phyloP scores from a whole-genome alignment of 2,888 invertebrate species.

The Lasius fuliginosus region DNA sequence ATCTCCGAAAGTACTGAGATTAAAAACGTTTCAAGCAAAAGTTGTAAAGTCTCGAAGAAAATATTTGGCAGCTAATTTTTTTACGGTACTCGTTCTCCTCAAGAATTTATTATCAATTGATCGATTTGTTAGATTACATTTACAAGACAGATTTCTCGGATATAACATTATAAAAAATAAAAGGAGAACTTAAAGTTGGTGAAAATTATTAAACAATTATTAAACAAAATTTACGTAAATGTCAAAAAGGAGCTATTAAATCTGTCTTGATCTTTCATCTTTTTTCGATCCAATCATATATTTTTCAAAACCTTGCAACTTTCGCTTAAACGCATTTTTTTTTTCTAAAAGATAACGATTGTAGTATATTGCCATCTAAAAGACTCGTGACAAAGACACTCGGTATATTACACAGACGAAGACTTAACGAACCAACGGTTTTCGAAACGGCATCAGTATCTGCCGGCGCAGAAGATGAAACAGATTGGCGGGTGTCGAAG shows the following conservation, averaged over 20 bases:
- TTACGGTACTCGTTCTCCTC: neutral
- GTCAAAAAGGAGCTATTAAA: neutral
- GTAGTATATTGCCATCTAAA: neutral
- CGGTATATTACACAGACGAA: neutral
- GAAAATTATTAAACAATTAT: neutral
- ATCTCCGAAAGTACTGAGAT: neutral
- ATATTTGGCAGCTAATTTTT: neutral
- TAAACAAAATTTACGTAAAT: neutral
- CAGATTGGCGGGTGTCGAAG: constrained; percentile 92
- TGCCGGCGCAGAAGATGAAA: constrained; percentile 93
- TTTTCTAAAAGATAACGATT: neutral
- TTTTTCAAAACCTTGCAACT: neutral
- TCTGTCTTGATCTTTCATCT: neutral
- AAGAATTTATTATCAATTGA: neutral
- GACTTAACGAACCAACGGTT: constrained; percentile 89
- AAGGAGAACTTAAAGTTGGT: neutral
- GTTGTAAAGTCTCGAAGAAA: neutral
- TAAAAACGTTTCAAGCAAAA: neutral
- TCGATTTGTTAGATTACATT: neutral
- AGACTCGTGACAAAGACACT: neutral
- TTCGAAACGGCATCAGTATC: constrained; percentile 92
- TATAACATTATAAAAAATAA: neutral
- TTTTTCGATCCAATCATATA: neutral
- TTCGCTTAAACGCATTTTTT: neutral
- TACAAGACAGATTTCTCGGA: neutral